Conservation (phyloP, 2,113 vertebrate genomes). For the Syrmaticus mikado region DNA sequence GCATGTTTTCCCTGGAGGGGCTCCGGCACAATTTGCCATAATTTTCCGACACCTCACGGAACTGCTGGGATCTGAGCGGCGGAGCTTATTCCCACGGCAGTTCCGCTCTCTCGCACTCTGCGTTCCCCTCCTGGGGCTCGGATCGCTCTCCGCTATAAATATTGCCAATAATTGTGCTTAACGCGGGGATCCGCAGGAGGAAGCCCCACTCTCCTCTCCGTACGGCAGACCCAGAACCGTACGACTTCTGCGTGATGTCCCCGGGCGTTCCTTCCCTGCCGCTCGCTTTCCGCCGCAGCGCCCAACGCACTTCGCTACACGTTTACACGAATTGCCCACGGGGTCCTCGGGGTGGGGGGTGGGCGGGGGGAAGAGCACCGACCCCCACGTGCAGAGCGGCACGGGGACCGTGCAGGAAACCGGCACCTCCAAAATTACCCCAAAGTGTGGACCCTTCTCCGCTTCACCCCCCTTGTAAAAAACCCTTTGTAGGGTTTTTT, state of each 20-base stretch:
- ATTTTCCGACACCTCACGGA: constrained; percentile 60
- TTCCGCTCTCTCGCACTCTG: constrained; percentile 14
- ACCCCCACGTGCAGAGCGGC: background rate
- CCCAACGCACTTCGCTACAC: constrained; percentile 20
- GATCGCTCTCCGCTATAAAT: constrained; percentile 31
- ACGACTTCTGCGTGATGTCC: background rate
- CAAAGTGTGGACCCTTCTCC: background rate
- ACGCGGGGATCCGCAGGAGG: background rate
- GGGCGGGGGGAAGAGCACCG: too few relatives aligned
- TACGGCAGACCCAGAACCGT: background rate
- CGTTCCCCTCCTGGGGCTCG: constrained; percentile 43
- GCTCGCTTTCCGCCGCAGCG: constrained; percentile 20
- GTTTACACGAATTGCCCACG: constrained; percentile 1
- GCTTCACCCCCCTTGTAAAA: background rate
- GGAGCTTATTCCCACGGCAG: constrained; percentile 31
- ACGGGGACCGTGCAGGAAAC: too few relatives aligned
- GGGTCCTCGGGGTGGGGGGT: background rate
- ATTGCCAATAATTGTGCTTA: constrained; percentile 34
- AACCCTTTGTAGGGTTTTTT: too few relatives aligned
- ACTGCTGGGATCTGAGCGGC: constrained; percentile 36
- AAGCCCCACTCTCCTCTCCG: background rate
- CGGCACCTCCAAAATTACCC: background rate
- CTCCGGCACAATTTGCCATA: constrained; percentile 58
- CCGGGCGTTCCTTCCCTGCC: background rate
- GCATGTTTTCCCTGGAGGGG: constrained; percentile 65